Percentiles rank a stretch among this genome's conserved stretches.
Conservation (phyloP, 2,113 vertebrate genomes). For the Callorhinus ursinus region DNA sequence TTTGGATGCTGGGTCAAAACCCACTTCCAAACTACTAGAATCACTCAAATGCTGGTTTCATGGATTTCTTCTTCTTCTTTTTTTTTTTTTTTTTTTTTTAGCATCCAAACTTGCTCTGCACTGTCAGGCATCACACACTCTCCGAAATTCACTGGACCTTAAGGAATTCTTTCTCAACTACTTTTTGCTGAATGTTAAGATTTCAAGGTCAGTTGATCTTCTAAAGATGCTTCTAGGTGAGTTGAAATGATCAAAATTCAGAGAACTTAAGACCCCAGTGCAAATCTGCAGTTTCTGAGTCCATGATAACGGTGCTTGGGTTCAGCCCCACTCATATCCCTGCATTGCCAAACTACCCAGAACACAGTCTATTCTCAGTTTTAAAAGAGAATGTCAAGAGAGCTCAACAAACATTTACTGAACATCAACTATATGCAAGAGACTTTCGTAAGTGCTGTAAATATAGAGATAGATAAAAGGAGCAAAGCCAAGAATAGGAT, state of each 20-base stretch:
- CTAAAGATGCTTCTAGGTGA: not conserved
- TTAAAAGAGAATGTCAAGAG: not conserved
- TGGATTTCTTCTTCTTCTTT: not conserved
- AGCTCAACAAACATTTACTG: not conserved
- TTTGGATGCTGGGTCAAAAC: constrained; percentile 9
- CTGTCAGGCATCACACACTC: not conserved
- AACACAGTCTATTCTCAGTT: not conserved
- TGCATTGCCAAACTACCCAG: not conserved
- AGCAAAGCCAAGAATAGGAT: not conserved
- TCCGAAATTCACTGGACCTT: not conserved
- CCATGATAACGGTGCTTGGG: not conserved
- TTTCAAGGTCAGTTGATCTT: not conserved
- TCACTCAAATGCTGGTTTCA: constrained; percentile 22
- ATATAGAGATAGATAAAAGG: not conserved
- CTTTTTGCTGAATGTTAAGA: not conserved
- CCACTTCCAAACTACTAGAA: constrained; percentile 34
- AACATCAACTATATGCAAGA: not conserved
- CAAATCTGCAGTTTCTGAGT: not conserved
- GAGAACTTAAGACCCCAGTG: not conserved
- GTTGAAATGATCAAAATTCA: not conserved
- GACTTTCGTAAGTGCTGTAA: not conserved
- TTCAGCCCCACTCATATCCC: not conserved
- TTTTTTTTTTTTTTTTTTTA: not conserved
- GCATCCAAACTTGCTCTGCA: not conserved
- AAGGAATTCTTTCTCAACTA: not conserved